Conservation (phyloP, 2,797 vertebrate genomes). For the Gadopsis marmoratus region DNA sequence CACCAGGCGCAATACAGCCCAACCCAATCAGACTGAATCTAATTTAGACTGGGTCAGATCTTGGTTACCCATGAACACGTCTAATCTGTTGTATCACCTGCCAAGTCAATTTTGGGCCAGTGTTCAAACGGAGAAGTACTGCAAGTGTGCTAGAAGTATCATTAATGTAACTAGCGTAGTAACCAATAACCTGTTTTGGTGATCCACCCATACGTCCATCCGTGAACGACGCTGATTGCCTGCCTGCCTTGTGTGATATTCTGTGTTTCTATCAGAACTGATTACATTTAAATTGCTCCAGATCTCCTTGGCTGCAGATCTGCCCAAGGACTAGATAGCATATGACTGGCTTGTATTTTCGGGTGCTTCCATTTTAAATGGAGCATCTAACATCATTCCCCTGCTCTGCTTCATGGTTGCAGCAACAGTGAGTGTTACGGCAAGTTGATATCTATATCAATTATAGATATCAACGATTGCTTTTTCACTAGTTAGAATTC, state of each 20-base stretch:
- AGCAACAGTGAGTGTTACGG: slow-evolving; percentile 23
- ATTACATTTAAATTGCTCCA: slow-evolving; percentile 40
- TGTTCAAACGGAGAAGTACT: slow-evolving; percentile 4
- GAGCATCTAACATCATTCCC: slow-evolving; percentile 47
- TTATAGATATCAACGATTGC: too few species aligned
- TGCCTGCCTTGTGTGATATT: slow-evolving; percentile 10
- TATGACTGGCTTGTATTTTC: slow-evolving; percentile 52
- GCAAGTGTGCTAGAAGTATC: slow-evolving; percentile 3
- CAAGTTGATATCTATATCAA: too few species aligned
- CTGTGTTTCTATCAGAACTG: slow-evolving; percentile 26
- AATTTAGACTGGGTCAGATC: neutral
- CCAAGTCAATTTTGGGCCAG: neutral
- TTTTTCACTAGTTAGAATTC: too few species aligned
- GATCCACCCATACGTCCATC: slow-evolving; percentile 9
- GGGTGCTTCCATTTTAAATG: slow-evolving; percentile 56
- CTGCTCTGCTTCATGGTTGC: slow-evolving; percentile 36
- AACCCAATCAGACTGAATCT: neutral
- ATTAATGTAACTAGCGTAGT: too few species aligned
- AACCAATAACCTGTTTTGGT: slow-evolving; percentile 7
- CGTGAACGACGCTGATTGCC: neutral
- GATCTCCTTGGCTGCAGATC: slow-evolving; percentile 34
- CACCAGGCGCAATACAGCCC: neutral
- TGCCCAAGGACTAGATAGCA: slow-evolving; percentile 36
- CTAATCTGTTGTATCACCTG: neutral
- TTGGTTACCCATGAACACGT: neutral